These are phyloP conservation scores for Nilaparvata lugens DNA, from an alignment of 1,140 invertebrate genomes.

Conservation along the genomic window DNA sequence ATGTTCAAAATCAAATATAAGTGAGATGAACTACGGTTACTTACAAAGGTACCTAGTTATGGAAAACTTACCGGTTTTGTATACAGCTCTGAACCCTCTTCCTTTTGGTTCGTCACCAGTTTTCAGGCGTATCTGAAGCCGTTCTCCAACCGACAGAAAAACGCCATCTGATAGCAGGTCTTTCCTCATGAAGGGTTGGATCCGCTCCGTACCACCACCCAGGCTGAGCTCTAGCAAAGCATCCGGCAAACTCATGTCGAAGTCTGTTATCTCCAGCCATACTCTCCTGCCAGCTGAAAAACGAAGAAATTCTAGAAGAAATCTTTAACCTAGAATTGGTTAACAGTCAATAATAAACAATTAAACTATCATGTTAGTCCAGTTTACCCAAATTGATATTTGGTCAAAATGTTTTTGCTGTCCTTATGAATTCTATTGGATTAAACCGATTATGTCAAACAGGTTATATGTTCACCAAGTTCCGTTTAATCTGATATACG, in stretches of 20 bases:
- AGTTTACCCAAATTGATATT: no score
- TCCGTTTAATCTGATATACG: no score
- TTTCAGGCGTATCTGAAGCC: slow-evolving; percentile 42
- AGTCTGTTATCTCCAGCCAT: slow-evolving; percentile 52
- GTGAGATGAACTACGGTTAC: neutral
- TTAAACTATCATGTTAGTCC: no score
- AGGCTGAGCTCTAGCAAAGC: slow-evolving; percentile 43
- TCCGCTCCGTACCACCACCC: slow-evolving; percentile 33
- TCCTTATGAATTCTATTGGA: no score
- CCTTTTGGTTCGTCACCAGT: slow-evolving; percentile 47
- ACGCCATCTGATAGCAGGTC: slow-evolving; percentile 45
- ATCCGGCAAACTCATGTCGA: slow-evolving; percentile 41
- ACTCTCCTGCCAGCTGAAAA: slow-evolving; percentile 43
- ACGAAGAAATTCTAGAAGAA: no score
- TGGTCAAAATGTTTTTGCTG: no score
- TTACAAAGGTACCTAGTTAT: no score
- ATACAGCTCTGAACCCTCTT: slow-evolving; percentile 47
- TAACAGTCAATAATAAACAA: no score
- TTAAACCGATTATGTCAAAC: no score
- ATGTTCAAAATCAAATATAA: no score
- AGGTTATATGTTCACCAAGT: no score
- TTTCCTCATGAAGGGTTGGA: slow-evolving; percentile 41
- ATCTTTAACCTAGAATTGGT: no score
- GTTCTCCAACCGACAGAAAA: slow-evolving; percentile 48
- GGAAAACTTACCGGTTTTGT: slow-evolving; percentile 49